Base-by-base conservation (phyloP, 2,113 vertebrate genomes). In the Sylvilagus bachmani region DNA sequence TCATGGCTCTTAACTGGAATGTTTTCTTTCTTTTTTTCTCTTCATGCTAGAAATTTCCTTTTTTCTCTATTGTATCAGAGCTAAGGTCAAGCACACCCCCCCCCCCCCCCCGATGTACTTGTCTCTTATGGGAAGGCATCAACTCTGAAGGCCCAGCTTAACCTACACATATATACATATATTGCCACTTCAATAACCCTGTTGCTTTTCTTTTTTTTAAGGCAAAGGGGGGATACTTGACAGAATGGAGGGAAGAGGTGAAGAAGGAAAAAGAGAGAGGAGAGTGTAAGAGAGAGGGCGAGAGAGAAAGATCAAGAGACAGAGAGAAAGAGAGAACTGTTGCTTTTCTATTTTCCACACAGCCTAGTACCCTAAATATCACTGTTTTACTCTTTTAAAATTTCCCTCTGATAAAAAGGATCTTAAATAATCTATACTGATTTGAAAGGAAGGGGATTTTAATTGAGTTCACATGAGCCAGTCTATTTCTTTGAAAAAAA, bases 371-470 rank as follows among this genome's bases (percentile, higher is more conserved):
- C 79, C 21, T 95, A 75, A 91, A 80, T 86, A 49, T 62, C 73
- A 31, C 73, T 92, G 55, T 58, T 58, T 58, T 58, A 58, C 17
- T 69, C 14, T 70, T 88, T 89, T 75, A 75, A 58, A 58, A 17
- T 14, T 89, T 97, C 94, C 82, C 21, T 58, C 86, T 38, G 61
- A 49, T 88, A 36, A 92, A 92, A 93, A 80, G 3, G 21, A 4
- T 71, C 51, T 80, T 89, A 80, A 87, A 36, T 84, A 66, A 27
- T 75, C 71, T 77, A 90, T n/a, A 51, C 69, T 92, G n/a, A 83
- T 92, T 90, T 81, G 38, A 93, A 96, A 95, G 7, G 9, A 92
- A 94, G 51, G 10, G 10, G 61, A 71, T 89, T 97, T 93, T 86
- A 83, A 69, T 62, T 78, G 49, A 27, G 38, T 90, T 86, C 86